Base-by-base conservation (phyloP, 2,113 vertebrate species). In the Phoxinus phoxinus region DNA sequence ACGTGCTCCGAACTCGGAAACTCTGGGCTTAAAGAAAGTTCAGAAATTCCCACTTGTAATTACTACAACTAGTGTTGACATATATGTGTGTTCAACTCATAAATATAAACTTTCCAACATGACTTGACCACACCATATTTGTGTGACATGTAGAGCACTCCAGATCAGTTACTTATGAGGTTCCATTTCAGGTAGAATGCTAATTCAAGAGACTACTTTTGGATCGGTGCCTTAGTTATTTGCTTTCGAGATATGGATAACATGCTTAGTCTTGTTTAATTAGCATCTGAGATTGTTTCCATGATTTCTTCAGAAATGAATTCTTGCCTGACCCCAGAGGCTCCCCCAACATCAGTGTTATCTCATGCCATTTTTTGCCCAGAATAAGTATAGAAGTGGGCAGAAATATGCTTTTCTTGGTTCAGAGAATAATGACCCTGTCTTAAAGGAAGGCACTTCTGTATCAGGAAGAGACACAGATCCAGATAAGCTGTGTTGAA, bases 361-460 rank as follows among this genome's bases (percentile, higher is more conserved):
- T 17, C 63, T 27, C 67, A 27, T 72, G 69, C 23, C 17, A 30
- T 53, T 74, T 81, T 53, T 19, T 3, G 15, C 65, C 13, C 53
- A 53, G 63, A 12, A 21, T 63, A 2, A 61, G 71, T n/a, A 86
- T 37, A 69, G 30, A 35, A 21, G 17, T 21, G 48, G 51, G 53
- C 69, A 56, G 74, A 81, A 53, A 69, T 69, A 81, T 71, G 84
- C 23, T 86, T 81, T 76, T 27, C 46, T 87, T 86, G 44, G 74
- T 51, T 32, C 0, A 12, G 30, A 56, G 51, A 25, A 71, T 72
- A 69, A 25, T 77, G 19, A 23, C 19, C 27, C 1, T 41, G 32
- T 12, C 69, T 30, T 77, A 78, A 48, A 37, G 3, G 41, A n/a
- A 78, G 17, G 76, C 37, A 15, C n/a, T 65, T 74, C 7, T 51